Conservation (phyloP, 2,888 invertebrate genomes). For the Colostygia pectinataria region DNA sequence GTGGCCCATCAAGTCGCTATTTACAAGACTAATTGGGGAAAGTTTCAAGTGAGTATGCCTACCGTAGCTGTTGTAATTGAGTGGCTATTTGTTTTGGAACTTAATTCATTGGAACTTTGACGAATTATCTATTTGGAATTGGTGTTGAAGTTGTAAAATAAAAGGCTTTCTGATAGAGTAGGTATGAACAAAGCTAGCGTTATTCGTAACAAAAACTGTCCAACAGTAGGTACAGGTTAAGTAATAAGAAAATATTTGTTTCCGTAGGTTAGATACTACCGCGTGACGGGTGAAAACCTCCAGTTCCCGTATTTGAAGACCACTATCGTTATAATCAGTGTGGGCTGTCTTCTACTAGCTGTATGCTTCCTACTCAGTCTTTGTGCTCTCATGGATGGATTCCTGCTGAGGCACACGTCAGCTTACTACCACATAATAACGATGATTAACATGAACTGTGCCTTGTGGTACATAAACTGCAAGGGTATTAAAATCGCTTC, state of each 20-base stretch:
- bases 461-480: slow-evolving; percentile 88
- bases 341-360: slow-evolving; percentile 84
- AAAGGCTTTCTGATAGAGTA: background rate
- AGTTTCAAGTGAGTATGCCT: slow-evolving; percentile 80
- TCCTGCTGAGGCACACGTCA: slow-evolving; percentile 84
- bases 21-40: slow-evolving; percentile 87
- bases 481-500: slow-evolving; percentile 86
- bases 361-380: slow-evolving; percentile 83
- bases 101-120: slow-evolving; percentile 40
- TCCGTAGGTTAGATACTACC: slow-evolving; percentile 77
- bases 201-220: too few relatives aligned
- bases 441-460: slow-evolving; percentile 89
- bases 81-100: slow-evolving; percentile 23
- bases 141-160: slow-evolving; percentile 5
- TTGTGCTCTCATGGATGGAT: slow-evolving; percentile 84
- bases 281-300: slow-evolving; percentile 83
- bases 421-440: slow-evolving; percentile 86
- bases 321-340: slow-evolving; percentile 83
- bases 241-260: background rate
- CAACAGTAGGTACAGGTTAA: too few relatives aligned
- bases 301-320: slow-evolving; percentile 84
- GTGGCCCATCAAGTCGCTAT: slow-evolving; percentile 86
- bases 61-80: slow-evolving; percentile 14
- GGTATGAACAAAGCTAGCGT: background rate
- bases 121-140: slow-evolving; percentile 1